phyloP scores from a whole-genome alignment of 2,888 invertebrate genomes.

The Shargacucullia verbasci region DNA sequence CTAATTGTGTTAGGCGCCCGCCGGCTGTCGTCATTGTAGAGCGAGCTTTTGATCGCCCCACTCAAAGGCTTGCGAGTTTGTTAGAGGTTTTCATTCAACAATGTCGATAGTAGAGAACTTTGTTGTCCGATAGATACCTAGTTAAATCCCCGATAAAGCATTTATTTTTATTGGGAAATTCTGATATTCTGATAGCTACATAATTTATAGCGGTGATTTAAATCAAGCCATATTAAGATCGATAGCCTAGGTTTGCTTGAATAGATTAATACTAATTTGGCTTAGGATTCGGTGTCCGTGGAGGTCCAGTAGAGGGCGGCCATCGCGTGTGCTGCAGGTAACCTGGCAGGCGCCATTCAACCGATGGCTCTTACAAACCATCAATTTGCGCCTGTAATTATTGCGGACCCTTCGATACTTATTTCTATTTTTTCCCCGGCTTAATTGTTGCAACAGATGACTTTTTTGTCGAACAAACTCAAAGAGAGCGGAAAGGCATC shows the following conservation, averaged over 20 bases:
- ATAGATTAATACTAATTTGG: constrained; percentile 42
- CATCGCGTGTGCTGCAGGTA: constrained; percentile 83
- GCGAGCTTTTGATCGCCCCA: constrained; percentile 62
- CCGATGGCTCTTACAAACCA: constrained; percentile 84
- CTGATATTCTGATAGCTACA: constrained; percentile 20
- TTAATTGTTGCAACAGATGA: constrained; percentile 89
- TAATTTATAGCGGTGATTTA: constrained; percentile 24
- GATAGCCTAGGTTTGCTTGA: constrained; percentile 25
- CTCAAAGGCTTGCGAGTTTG: constrained; percentile 64
- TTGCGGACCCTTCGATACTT: constrained; percentile 89
- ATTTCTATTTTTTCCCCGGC: constrained; percentile 86
- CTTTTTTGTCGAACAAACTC: constrained; percentile 89
- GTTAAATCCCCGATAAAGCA: constrained; percentile 49
- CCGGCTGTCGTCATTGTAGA: constrained; percentile 68
- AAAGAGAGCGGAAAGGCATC: constrained; percentile 90
- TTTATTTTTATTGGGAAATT: constrained; percentile 33
- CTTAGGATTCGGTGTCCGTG: constrained; percentile 34
- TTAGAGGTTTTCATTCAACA: constrained; percentile 64
- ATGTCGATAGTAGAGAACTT: constrained; percentile 57
- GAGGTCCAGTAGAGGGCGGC: constrained; percentile 61
- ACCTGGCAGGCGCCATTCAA: constrained; percentile 83
- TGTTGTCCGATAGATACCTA: constrained; percentile 51
- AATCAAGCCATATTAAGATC: constrained; percentile 28
- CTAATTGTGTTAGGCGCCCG: constrained; percentile 77
- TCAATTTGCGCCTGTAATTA: constrained; percentile 89